Evolutionary conservation across 64 coral and sea anemone genomes (phyloP), one percentile per base, ranked within the genome.

Genomic region (Catalaphyllia jardinei): DNA sequence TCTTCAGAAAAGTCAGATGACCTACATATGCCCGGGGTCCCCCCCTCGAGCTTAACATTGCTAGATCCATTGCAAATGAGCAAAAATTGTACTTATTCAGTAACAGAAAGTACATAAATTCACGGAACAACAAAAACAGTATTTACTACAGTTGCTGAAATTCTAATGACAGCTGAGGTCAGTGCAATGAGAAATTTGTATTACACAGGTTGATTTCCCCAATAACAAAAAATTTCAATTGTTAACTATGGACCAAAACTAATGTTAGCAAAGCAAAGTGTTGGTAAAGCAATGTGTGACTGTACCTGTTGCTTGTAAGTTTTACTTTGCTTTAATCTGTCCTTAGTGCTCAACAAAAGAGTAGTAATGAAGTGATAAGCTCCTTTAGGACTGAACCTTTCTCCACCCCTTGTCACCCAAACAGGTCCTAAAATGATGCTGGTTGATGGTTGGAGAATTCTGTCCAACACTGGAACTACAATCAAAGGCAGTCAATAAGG

Each of bases 371-470:
- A 98, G 54, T 94, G 91, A 61, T 94, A 89, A 17, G 96, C 89
- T 72, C 96, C 96, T 87, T 94, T 98, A 9, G 93, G 90, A 55
- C 93, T 98, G 87, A 98, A 98, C 10, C 90, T 89, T 65, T 98
- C 96, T 19, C 89, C 93, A 51, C 96, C 90, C 79, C 86, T 94
- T 3, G 90, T 98, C 50, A 94, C 93, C 96, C 96, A 98, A 16
- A 98, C 65, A 33, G 96, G 96, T 20, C 96, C 96, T 49, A 98
- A 60, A 31, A 98, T 94, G 33, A 91, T 62, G 30, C 79, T 98
- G 11, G 72, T 76, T 82, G 87, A 87, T 71, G 93, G 90, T 52
- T 98, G 96, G 17, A 98, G 87, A 71, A 98, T 92, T 61, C 87
- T 81, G 72, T 98, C 96, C 65, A 98, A 79, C 31, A 95, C 89